Evolutionary conservation across 2,113 vertebrate genomes (phyloP).

Genomic region (Tragelaphus imberbis): DNA sequence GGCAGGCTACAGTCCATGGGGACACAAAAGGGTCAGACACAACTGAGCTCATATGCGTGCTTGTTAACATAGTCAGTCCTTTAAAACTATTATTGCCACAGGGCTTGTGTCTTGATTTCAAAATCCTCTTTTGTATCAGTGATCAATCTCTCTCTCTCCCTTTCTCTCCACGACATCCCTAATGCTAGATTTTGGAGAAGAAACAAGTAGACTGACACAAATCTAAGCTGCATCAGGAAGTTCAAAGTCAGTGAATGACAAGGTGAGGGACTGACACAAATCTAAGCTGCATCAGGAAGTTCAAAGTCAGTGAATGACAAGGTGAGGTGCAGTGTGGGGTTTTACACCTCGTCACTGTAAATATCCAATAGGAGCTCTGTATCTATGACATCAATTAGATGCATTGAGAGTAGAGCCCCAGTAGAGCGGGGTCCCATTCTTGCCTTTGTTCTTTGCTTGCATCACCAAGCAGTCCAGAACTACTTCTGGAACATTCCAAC

Average conservation of each 20-base stretch:
- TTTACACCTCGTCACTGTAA: not conserved
- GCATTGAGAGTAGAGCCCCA: fast-evolving
- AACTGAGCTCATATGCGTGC: not conserved
- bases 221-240: not conserved
- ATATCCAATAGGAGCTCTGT: not conserved
- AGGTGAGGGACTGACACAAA: not conserved
- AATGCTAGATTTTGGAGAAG: not conserved
- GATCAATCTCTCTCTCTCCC: not conserved
- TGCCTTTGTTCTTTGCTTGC: not conserved
- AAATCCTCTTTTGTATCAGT: not conserved
- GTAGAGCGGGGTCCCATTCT: not conserved
- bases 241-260: too few relatives aligned
- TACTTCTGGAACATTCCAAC: not conserved
- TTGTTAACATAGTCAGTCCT: not conserved
- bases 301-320: not conserved
- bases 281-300: not conserved
- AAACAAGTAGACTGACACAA: not conserved
- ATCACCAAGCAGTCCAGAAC: not conserved
- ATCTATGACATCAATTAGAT: fast-evolving
- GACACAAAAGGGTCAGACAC: not conserved
- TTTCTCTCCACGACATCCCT: not conserved
- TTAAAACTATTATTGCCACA: not conserved
- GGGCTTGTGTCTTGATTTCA: not conserved
- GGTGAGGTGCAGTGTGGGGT: fast-evolving
- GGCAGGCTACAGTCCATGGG: not conserved